Evolutionary conservation across 2,888 invertebrate species (phyloP).

Genomic region (Mylabris sibirica): DNA sequence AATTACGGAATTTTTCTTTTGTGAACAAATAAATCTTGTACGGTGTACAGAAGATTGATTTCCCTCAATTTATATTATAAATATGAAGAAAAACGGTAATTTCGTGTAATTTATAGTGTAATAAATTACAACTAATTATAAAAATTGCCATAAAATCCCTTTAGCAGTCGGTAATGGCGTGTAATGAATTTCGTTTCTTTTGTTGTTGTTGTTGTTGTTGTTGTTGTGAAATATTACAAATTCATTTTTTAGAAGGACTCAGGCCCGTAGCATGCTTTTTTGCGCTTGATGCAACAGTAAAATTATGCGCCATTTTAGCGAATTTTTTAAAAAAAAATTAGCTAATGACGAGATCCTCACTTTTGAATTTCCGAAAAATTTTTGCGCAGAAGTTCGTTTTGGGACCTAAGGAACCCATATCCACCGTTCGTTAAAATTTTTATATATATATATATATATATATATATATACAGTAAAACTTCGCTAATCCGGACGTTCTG

Average conservation of each 20-base stretch:
- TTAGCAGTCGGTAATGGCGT: background rate
- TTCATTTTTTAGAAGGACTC: background rate
- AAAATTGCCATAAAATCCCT: constrained; percentile 8
- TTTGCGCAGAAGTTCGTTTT: no score
- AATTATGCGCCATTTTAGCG: no score
- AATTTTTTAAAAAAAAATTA: no score
- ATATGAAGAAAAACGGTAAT: background rate
- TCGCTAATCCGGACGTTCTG: no score
- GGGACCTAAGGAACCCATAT: no score
- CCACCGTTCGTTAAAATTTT: no score
- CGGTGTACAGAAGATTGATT: background rate
- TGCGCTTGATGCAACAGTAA: no score
- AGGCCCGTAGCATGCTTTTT: no score
- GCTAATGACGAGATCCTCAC: no score
- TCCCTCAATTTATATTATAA: background rate
- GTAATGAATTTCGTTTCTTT: constrained; percentile 1
- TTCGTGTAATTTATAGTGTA: background rate
- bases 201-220: background rate
- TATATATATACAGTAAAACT: no score
- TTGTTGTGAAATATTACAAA: constrained; percentile 7
- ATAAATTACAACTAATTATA: constrained; percentile 7
- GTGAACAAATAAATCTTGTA: background rate
- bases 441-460: no score
- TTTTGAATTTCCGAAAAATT: no score
- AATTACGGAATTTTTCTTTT: background rate